Evolutionary conservation across 2,888 invertebrate genomes (phyloP).

Genomic region (Euphydryas editha): DNA sequence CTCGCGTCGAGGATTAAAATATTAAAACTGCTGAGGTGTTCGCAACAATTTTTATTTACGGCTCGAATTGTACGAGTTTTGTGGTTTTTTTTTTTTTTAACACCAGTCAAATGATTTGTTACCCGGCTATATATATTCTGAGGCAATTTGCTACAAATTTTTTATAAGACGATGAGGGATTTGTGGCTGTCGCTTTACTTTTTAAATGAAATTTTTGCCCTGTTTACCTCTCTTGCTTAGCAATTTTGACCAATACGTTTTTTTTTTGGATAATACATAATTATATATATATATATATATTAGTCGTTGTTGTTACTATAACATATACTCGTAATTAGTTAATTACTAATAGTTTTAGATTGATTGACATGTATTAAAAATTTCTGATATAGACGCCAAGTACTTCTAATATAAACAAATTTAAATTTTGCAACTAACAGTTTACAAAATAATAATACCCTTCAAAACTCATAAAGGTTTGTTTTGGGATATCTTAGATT

Average conservation of each 20-base stretch:
- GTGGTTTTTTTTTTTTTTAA: slow-evolving; percentile 56
- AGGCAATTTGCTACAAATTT: slow-evolving; percentile 48
- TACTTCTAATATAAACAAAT: too few species aligned
- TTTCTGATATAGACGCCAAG: too few species aligned
- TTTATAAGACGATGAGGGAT: slow-evolving; percentile 44
- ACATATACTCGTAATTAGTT: too few species aligned
- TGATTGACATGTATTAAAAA: too few species aligned
- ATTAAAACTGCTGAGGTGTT: slow-evolving; percentile 78
- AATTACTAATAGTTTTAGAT: too few species aligned
- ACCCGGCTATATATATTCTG: slow-evolving; percentile 56
- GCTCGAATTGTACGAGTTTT: slow-evolving; percentile 62
- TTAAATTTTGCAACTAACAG: too few species aligned
- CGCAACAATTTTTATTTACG: slow-evolving; percentile 72
- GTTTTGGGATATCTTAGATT: too few species aligned
- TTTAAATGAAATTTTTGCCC: slow-evolving; percentile 49
- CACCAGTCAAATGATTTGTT: slow-evolving; percentile 63
- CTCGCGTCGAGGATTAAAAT: slow-evolving; percentile 67
- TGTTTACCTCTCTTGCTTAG: not conserved
- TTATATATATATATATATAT: too few species aligned
- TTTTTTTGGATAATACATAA: not conserved
- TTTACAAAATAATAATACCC: too few species aligned
- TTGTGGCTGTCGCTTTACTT: slow-evolving; percentile 45
- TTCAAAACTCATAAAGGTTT: too few species aligned
- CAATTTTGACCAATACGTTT: slow-evolving; percentile 18
- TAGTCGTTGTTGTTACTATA: too few species aligned